These are phyloP conservation scores for Neodontobutis hainanensis DNA, from an alignment of 2,113 vertebrate species.

Conservation along the genomic window DNA sequence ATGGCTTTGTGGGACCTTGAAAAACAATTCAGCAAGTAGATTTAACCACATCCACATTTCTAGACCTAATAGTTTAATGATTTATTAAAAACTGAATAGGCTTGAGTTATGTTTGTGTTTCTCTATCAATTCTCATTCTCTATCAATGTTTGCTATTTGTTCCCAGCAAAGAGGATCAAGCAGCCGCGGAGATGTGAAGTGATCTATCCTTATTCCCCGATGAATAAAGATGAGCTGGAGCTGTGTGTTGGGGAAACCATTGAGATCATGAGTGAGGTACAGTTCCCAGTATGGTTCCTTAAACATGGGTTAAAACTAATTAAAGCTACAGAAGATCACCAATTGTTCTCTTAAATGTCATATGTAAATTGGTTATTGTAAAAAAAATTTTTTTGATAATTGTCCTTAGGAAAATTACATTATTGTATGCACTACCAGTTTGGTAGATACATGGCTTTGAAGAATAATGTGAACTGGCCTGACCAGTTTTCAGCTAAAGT, in stretches of 20 bases:
- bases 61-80: neutral
- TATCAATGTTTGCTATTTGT: constrained; percentile 23
- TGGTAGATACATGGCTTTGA: neutral
- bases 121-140: constrained; percentile 9
- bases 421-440: neutral
- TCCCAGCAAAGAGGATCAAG: constrained; percentile 65
- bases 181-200: constrained; percentile 82
- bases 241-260: constrained; percentile 81
- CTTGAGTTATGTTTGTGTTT: too few relatives aligned
- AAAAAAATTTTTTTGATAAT: neutral
- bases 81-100: neutral
- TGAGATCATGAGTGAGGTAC: constrained; percentile 85
- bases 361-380: neutral
- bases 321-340: neutral
- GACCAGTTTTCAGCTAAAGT: constrained; percentile 13
- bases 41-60: too few relatives aligned
- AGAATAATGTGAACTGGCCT: neutral
- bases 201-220: constrained; percentile 72
- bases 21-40: too few relatives aligned
- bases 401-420: neutral
- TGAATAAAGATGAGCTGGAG: constrained; percentile 81
- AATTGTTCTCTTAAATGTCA: constrained; percentile 11
- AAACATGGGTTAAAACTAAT: neutral
- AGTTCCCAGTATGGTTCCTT: neutral
- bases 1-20: too few relatives aligned